These are phyloP conservation scores for Acropternis orthonyx DNA, from an alignment of 2,797 vertebrate species.

Conservation along the genomic window DNA sequence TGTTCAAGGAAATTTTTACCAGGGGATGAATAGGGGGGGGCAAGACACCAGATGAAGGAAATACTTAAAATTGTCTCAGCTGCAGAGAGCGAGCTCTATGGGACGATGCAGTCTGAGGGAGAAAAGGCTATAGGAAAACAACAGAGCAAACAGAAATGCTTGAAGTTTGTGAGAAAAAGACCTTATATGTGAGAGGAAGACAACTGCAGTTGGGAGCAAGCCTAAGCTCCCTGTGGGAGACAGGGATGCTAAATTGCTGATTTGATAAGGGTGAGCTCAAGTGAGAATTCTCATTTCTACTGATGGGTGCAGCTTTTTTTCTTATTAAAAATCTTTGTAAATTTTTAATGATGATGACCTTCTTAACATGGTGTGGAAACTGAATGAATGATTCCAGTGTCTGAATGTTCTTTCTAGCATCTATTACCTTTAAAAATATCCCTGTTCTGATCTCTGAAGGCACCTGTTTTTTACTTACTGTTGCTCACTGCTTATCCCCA, in stretches of 20 bases:
- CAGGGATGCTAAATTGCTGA: neutral
- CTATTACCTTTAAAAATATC: neutral
- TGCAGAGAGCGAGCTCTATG: neutral
- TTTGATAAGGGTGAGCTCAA: neutral
- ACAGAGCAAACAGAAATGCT: neutral
- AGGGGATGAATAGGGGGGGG: neutral
- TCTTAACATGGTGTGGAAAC: neutral
- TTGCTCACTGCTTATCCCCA: neutral
- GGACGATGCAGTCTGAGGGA: neutral
- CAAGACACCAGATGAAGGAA: neutral
- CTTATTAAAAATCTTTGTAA: neutral
- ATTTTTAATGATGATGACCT: neutral
- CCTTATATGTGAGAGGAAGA: neutral
- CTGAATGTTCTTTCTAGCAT: neutral
- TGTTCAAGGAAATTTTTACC: neutral
- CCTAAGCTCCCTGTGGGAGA: neutral
- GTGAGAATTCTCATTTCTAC: neutral
- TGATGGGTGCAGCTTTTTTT: fast-evolving
- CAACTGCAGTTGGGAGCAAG: neutral
- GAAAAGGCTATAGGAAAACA: neutral
- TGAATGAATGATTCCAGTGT: neutral
- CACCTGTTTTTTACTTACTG: neutral
- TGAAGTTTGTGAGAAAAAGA: neutral
- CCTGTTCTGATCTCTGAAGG: neutral
- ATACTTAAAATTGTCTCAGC: neutral